Percentiles rank a stretch among this genome's conserved stretches.
phyloP scores from a whole-genome alignment of 2,888 invertebrate genomes.

The Allacma fusca region DNA sequence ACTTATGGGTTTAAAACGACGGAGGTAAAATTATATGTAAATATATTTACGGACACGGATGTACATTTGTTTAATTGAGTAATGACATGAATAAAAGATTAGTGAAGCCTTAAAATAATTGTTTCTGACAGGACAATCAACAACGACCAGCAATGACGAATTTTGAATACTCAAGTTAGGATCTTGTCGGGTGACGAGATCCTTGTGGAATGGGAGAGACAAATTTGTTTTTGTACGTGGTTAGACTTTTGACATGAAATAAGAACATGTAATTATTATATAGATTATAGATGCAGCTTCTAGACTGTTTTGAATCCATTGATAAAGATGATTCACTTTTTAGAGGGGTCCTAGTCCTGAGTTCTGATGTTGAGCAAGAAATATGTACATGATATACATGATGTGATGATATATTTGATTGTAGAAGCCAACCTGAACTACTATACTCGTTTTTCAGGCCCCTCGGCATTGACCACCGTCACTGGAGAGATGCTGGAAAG shows the following conservation, averaged over 20 bases:
- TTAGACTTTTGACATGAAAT: not conserved
- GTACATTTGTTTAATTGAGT: not conserved
- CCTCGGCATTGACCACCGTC: slow-evolving; percentile 50
- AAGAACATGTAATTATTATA: too few species aligned
- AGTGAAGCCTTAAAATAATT: not conserved
- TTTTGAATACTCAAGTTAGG: slow-evolving; percentile 76
- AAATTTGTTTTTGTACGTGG: slow-evolving; percentile 72
- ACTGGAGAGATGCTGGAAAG: slow-evolving; percentile 49
- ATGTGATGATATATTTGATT: too few species aligned
- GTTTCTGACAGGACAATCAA: slow-evolving; percentile 73
- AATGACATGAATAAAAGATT: not conserved
- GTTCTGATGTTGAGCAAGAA: slow-evolving; percentile 82
- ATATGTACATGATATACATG: too few species aligned
- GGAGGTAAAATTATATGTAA: slow-evolving; percentile 66
- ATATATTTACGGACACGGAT: slow-evolving; percentile 14
- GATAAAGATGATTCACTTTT: slow-evolving; percentile 2
- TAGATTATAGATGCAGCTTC: not conserved
- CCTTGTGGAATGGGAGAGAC: slow-evolving; percentile 79
- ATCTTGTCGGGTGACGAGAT: slow-evolving; percentile 82
- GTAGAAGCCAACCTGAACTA: slow-evolving; percentile 71
- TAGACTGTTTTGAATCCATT: not conserved
- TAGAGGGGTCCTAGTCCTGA: slow-evolving; percentile 81
- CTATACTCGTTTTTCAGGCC: slow-evolving; percentile 52
- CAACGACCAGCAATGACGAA: slow-evolving; percentile 82
- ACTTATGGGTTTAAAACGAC: slow-evolving; percentile 77